These are phyloP conservation scores for Cherax destructor DNA, from an alignment of 1,140 invertebrate genomes.

Conservation along the genomic window DNA sequence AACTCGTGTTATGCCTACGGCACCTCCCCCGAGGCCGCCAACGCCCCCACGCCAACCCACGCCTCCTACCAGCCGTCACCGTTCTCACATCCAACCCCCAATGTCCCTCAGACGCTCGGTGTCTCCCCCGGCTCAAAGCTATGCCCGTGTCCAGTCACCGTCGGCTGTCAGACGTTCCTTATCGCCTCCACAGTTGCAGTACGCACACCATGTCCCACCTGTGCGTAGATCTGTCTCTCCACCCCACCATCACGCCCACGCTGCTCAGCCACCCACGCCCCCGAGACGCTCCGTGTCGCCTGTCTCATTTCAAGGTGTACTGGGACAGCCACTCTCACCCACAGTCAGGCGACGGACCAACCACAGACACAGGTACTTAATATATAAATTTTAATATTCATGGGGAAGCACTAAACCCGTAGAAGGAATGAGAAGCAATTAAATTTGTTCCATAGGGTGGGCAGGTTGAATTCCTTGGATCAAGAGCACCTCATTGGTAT, in stretches of 20 bases:
- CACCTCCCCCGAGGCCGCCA: slow-evolving; percentile 46
- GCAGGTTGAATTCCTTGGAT: no score
- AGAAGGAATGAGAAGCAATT: no score
- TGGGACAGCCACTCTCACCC: slow-evolving; percentile 32
- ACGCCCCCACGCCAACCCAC: slow-evolving; percentile 40
- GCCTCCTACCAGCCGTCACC: slow-evolving; percentile 13
- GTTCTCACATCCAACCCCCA: slow-evolving; percentile 7
- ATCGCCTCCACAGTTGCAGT: slow-evolving; percentile 14
- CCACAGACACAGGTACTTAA: slow-evolving; percentile 43
- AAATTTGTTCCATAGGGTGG: no score
- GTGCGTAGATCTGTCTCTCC: slow-evolving; percentile 33
- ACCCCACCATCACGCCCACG: not conserved
- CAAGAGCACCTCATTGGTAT: no score
- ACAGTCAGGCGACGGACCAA: slow-evolving; percentile 21
- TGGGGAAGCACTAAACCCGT: no score
- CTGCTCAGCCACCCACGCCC: slow-evolving; percentile 19
- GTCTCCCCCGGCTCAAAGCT: slow-evolving; percentile 25
- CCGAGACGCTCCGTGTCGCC: slow-evolving; percentile 23
- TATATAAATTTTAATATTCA: no score
- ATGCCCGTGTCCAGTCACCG: slow-evolving; percentile 14
- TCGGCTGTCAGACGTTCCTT: slow-evolving; percentile 32
- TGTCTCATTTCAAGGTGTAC: not conserved
- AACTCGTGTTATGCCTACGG: slow-evolving; percentile 41
- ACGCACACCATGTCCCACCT: not conserved
- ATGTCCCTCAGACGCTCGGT: slow-evolving; percentile 14